Base-by-base conservation (phyloP, 2,113 vertebrate species). In the Glaucidium brasilianum region DNA sequence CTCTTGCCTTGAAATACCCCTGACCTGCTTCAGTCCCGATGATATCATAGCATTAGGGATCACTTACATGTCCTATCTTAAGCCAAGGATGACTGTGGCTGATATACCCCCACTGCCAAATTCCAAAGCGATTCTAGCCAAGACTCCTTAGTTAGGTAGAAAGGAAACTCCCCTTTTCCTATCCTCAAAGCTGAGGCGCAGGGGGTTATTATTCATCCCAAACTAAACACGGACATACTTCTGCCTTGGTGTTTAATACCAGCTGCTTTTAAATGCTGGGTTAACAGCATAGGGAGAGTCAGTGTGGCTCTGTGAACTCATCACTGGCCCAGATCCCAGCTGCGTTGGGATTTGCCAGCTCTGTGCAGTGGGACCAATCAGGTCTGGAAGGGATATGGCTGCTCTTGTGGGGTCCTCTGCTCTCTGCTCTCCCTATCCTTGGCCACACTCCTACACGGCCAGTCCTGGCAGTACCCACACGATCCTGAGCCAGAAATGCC, bases 11-110 rank as follows among this genome's bases (percentile, higher is more conserved):
- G 75, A 95, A 96, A 93, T 93, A 94, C 88, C 67, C 45, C 90
- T 93, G 88, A 93, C 92, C 95, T 96, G 93, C 88, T 93, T 90
- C 93, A 85, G 89, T 88, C 81, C n/a, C 0, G 1, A 21, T 92
- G 95, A 92, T 79, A 71, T 94, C 96, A 94, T 69, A 79, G 41
- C 3, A 0, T 58, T 66, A 95, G 63, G 87, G 85, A 92, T 96
- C 94, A 66, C 84, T 94, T 90, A 91, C 89, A 53, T 43, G 82
- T 26, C 43, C 80, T 85, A 43, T 94, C 84, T 88, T 75, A 75
- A 94, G 95, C 91, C 94, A 96, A 83, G 74, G 58, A 91, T 96
- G 91, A 90, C 93, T 78, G 73, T 79, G 23, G 43, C 63, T 71
- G 47, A 92, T 26, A 27, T 35, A 37, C 26, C 41, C 13, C 15